phyloP scores from a whole-genome alignment of 2,113 vertebrate genomes.

The Pelobates fuscus region DNA sequence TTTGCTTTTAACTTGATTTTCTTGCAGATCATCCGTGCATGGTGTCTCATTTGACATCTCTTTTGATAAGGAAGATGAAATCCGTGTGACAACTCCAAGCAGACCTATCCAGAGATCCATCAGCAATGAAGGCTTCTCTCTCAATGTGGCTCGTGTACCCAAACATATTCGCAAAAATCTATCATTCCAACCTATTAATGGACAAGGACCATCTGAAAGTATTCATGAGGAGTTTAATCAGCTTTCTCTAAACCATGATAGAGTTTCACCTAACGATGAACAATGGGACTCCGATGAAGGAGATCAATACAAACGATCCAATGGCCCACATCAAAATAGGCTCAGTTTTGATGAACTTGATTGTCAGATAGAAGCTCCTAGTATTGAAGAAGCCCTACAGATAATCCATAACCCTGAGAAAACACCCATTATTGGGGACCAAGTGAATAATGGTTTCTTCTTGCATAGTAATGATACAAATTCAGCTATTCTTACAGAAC shows the following conservation, averaged over 20 bases:
- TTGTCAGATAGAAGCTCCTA: slow-evolving; percentile 74
- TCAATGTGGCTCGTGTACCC: slow-evolving; percentile 73
- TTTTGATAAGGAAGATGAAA: slow-evolving; percentile 84
- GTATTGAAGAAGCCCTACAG: slow-evolving; percentile 89
- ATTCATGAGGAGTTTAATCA: slow-evolving; percentile 82
- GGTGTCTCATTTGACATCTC: slow-evolving; percentile 97
- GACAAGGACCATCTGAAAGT: slow-evolving; percentile 74
- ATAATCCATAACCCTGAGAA: slow-evolving; percentile 86
- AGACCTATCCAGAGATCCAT: slow-evolving; percentile 84
- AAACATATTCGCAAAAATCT: slow-evolving; percentile 82
- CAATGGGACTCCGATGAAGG: slow-evolving; percentile 60
- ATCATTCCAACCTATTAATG: slow-evolving; percentile 88
- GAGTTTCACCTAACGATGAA: slow-evolving; percentile 41
- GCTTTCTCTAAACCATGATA: slow-evolving; percentile 56
- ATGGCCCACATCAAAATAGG: slow-evolving; percentile 74
- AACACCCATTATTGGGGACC: slow-evolving; percentile 70
- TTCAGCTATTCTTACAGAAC: slow-evolving; percentile 53
- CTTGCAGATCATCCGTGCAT: slow-evolving; percentile 83
- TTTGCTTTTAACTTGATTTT: not conserved
- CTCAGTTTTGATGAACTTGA: slow-evolving; percentile 73
- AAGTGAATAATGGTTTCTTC: slow-evolving; percentile 87
- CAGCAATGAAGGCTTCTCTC: slow-evolving; percentile 88
- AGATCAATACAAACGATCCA: slow-evolving; percentile 66
- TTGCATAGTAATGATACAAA: slow-evolving; percentile 80
- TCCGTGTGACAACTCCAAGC: slow-evolving; percentile 60